Conservation (phyloP, 2,888 invertebrate species). For the Polyploca ridens region DNA sequence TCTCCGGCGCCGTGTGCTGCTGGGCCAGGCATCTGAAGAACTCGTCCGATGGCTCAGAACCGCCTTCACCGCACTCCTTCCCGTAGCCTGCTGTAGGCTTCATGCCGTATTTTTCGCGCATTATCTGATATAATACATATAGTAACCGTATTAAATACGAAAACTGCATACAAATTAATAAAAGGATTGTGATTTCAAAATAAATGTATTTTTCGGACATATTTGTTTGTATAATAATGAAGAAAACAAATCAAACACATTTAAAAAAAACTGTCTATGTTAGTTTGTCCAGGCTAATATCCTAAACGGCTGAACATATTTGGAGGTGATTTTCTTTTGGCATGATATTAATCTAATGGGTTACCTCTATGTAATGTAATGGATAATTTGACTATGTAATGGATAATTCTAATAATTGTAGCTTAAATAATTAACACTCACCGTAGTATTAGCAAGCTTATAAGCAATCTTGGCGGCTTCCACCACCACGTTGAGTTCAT, state of each 20-base stretch:
- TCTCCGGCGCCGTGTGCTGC: slow-evolving; percentile 90
- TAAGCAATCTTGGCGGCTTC: slow-evolving; percentile 86
- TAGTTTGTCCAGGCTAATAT: no score
- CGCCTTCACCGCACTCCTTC: slow-evolving; percentile 73
- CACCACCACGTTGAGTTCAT: slow-evolving; percentile 86
- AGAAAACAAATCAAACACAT: no score
- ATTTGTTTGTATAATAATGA: no score
- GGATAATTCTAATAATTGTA: neutral
- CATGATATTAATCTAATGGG: no score
- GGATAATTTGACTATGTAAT: no score
- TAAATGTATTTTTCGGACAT: no score
- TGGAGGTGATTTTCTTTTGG: no score
- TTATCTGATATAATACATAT: slow-evolving; percentile 52
- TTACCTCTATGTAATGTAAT: no score
- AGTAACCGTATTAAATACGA: neutral
- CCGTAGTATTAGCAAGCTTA: slow-evolving; percentile 83
- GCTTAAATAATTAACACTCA: slow-evolving; percentile 38
- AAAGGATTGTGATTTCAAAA: no score
- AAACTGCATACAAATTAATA: no score
- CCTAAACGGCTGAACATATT: no score
- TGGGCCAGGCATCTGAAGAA: slow-evolving; percentile 90
- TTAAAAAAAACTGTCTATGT: no score
- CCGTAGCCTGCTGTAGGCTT: slow-evolving; percentile 74
- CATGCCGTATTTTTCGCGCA: slow-evolving; percentile 85
- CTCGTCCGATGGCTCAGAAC: slow-evolving; percentile 85